Conservation (phyloP, 2,113 vertebrate genomes). For the Theropithecus gelada region DNA sequence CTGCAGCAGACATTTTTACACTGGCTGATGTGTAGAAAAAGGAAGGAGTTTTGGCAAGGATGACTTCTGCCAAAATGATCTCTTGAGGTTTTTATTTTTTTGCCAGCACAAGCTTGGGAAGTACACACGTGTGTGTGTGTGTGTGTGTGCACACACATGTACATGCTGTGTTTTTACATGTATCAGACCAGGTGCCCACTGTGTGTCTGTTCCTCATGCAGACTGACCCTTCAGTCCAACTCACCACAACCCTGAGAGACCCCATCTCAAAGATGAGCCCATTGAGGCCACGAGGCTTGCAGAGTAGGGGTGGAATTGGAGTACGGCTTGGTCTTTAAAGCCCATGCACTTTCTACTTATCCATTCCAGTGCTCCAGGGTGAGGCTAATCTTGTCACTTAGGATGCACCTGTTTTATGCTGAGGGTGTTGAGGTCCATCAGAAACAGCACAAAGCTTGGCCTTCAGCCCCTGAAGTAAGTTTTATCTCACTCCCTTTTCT, state of each 20-base stretch:
- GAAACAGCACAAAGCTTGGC: background rate
- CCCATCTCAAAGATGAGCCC: background rate
- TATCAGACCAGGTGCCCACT: rapidly evolving
- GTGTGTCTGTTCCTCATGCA: rapidly evolving
- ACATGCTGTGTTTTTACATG: background rate
- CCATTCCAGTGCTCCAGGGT: background rate
- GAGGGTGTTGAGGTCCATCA: background rate
- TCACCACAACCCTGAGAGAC: background rate
- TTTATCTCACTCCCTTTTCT: background rate
- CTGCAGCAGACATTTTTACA: background rate
- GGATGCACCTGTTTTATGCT: background rate
- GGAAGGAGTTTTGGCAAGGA: background rate
- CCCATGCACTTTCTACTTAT: rapidly evolving
- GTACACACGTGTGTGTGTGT: background rate
- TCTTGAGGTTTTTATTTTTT: background rate
- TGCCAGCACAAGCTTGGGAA: background rate
- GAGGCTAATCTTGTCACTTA: background rate
- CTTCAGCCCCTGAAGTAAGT: background rate
- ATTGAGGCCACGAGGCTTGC: background rate
- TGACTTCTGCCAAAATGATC: background rate
- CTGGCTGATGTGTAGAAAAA: background rate
- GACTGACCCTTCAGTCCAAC: background rate
- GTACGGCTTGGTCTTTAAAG: too few species aligned
- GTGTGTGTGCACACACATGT: background rate
- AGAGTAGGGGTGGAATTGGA: background rate